These are phyloP conservation scores for Lontra canadensis DNA, from an alignment of 2,113 vertebrate genomes.

Conservation along the genomic window DNA sequence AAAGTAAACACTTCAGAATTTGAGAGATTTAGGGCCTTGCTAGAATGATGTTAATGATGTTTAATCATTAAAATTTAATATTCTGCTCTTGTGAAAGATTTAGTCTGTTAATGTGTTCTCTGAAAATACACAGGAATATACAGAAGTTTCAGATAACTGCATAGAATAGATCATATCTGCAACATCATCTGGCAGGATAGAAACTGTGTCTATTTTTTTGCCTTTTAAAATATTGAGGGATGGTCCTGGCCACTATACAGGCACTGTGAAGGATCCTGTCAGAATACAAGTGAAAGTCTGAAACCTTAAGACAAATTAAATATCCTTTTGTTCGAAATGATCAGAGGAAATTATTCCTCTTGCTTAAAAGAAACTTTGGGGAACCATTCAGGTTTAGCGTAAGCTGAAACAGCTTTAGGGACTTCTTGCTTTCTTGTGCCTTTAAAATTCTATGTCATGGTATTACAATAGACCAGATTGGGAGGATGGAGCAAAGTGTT, in stretches of 20 bases:
- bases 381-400: neutral
- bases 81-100: neutral
- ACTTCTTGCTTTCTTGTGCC: neutral
- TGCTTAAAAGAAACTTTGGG: slow-evolving; percentile 14
- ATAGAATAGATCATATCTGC: neutral
- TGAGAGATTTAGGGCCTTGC: neutral
- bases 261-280: neutral
- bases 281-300: neutral
- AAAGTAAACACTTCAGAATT: slow-evolving; percentile 43
- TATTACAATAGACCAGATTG: neutral
- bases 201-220: neutral
- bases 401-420: neutral
- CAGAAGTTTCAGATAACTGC: slow-evolving; percentile 33
- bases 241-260: neutral
- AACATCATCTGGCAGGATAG: neutral
- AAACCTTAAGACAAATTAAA: neutral
- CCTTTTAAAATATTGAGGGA: slow-evolving; percentile 34
- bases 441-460: neutral
- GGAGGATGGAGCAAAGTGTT: neutral
- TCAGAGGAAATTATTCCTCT: neutral
- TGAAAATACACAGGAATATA: slow-evolving; percentile 9
- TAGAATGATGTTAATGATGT: neutral
- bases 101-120: neutral
- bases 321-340: neutral
- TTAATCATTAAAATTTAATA: neutral